Evolutionary conservation across 2,888 invertebrate species (phyloP).

Genomic region (Drosophila mimica): DNA sequence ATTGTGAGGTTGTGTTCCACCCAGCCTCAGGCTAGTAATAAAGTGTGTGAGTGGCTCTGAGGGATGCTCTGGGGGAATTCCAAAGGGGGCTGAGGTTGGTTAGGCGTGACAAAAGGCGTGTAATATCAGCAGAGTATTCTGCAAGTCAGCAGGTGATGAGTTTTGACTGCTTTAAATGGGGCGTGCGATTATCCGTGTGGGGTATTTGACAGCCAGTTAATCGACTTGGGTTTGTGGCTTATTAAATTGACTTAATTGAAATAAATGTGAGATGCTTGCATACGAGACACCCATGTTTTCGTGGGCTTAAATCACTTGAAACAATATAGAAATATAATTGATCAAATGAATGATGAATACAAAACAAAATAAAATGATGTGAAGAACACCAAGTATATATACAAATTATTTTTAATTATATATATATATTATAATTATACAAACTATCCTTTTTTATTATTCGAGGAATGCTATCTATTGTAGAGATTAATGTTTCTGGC

Average conservation of each 20-base stretch:
- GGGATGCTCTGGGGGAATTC: background rate
- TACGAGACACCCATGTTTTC: background rate
- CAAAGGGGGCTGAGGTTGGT: background rate
- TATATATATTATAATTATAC: too few species aligned
- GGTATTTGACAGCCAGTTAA: constrained; percentile 7
- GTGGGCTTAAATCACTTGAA: background rate
- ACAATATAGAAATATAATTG: background rate
- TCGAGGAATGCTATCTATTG: too few species aligned
- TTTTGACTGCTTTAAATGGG: constrained; percentile 27
- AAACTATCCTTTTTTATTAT: too few species aligned
- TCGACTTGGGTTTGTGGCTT: background rate
- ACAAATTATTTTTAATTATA: too few species aligned
- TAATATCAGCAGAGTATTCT: constrained; percentile 54
- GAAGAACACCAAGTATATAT: background rate
- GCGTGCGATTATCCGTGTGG: constrained; percentile 9
- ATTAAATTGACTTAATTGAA: constrained; percentile 34
- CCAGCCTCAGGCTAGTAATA: constrained; percentile 26
- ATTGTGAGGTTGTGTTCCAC: constrained; percentile 13
- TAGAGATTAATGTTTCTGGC: background rate
- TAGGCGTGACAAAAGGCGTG: constrained; percentile 39
- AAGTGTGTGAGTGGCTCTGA: background rate
- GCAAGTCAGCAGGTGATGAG: constrained; percentile 72
- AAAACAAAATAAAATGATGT: background rate
- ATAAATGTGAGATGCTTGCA: constrained; percentile 9
- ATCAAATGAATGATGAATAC: background rate